These are phyloP conservation scores for Drosophila borealis DNA, from an alignment of 2,888 invertebrate species.

Conservation along the genomic window DNA sequence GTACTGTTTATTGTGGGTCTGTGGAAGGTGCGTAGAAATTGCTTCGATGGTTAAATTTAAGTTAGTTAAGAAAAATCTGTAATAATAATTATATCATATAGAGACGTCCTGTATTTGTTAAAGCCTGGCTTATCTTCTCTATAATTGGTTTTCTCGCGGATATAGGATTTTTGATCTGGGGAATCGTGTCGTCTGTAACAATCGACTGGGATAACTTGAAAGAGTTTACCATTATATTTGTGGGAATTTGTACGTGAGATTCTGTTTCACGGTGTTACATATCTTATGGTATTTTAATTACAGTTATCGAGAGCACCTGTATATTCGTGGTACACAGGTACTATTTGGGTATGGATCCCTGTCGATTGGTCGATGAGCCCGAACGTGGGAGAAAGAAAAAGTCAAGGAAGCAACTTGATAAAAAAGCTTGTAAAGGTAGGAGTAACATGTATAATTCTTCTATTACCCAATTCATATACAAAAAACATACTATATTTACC, in stretches of 20 bases:
- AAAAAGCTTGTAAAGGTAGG: conserved; percentile 35
- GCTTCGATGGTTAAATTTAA: neutral
- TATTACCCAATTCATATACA: too few species aligned
- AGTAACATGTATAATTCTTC: too few species aligned
- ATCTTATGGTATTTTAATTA: neutral
- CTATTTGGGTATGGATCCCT: conserved; percentile 57
- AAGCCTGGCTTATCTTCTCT: conserved; percentile 65
- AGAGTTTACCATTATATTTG: conserved; percentile 54
- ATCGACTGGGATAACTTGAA: conserved; percentile 51
- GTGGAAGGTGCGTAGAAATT: conserved; percentile 48
- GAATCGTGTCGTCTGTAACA: conserved; percentile 43
- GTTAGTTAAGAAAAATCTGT: neutral
- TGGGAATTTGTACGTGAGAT: conserved; percentile 56
- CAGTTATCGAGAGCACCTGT: conserved; percentile 54
- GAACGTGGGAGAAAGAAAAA: conserved; percentile 29
- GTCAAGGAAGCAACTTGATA: conserved; percentile 12
- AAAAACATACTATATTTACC: neutral
- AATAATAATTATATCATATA: conserved; percentile 4
- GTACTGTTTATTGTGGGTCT: conserved; percentile 63
- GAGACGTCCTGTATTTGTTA: conserved; percentile 51
- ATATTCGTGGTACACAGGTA: conserved; percentile 59
- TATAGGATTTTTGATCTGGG: conserved; percentile 56
- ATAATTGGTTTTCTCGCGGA: conserved; percentile 58
- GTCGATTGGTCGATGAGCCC: conserved; percentile 11
- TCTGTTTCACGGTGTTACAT: too few species aligned